Evolutionary conservation across 1,140 invertebrate genomes (phyloP).

Genomic region (Listronotus oregonensis): DNA sequence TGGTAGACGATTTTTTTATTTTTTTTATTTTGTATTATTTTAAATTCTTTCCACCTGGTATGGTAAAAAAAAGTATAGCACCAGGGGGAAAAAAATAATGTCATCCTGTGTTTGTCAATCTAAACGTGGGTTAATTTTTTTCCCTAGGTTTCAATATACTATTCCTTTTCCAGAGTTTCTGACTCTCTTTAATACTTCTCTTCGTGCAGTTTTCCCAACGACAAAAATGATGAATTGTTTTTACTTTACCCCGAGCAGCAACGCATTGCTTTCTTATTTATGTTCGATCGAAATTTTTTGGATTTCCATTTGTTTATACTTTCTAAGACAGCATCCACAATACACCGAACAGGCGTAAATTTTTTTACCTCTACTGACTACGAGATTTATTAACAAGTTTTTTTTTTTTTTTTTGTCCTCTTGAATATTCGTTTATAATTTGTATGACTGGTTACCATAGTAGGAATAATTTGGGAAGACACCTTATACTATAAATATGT

Average conservation of each 20-base stretch:
- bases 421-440: constrained; percentile 5
- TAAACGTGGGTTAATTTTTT: too few relatives aligned
- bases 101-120: too few relatives aligned
- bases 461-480: neutral
- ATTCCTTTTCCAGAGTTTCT: too few relatives aligned
- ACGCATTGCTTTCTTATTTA: constrained; percentile 28
- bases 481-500: too few relatives aligned
- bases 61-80: too few relatives aligned
- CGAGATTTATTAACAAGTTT: constrained; percentile 1
- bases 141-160: too few relatives aligned
- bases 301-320: constrained; percentile 32
- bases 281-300: constrained; percentile 28
- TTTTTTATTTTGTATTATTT: too few relatives aligned
- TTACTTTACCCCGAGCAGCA: constrained; percentile 19
- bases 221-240: constrained; percentile 21
- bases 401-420: neutral
- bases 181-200: too few relatives aligned
- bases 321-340: constrained; percentile 27
- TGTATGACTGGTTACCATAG: constrained; percentile 1
- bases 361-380: constrained; percentile 4
- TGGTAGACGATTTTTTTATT: too few relatives aligned
- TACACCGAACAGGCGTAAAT: constrained; percentile 20
- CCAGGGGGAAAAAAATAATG: too few relatives aligned
- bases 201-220: constrained; percentile 9
- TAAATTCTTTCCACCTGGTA: too few relatives aligned